Percentiles rank a stretch among this genome's conserved stretches.
phyloP scores from a whole-genome alignment of 30 jellyfish, hydroid and myxozoan genomes.

The Aurelia aurita complex sp. Pacific region DNA sequence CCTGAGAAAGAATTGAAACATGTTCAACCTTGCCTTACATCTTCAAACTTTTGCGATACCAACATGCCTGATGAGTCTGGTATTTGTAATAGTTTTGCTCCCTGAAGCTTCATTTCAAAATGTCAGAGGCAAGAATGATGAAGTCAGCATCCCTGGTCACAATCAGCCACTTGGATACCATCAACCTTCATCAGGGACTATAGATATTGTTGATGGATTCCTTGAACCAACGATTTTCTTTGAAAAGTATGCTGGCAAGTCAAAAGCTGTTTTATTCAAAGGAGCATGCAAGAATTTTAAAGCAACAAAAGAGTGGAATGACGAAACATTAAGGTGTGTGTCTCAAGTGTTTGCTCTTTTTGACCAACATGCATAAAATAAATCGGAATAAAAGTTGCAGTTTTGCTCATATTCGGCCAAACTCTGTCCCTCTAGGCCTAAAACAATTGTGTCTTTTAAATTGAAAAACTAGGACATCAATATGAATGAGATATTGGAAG shows the following conservation, averaged over 20 bases:
- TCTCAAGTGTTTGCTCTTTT: too few relatives aligned
- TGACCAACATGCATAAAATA: too few relatives aligned
- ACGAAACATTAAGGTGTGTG: conserved; percentile 35
- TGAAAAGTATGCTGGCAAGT: conserved; percentile 32
- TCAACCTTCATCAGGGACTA: conserved; percentile 28
- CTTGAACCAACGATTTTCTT: conserved; percentile 20
- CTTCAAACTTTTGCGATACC: too few relatives aligned
- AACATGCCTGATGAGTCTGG: too few relatives aligned
- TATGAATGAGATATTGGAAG: too few relatives aligned
- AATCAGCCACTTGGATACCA: conserved; percentile 44
- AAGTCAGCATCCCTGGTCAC: conserved; percentile 18
- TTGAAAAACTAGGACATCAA: too few relatives aligned
- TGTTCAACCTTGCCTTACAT: too few relatives aligned
- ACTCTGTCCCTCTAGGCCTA: too few relatives aligned
- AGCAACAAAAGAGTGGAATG: conserved; percentile 48
- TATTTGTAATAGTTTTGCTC: background rate
- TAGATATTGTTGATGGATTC: conserved; percentile 14
- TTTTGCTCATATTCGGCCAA: too few relatives aligned
- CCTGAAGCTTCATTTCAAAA: background rate
- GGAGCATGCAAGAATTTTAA: conserved; percentile 45
- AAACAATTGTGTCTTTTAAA: too few relatives aligned
- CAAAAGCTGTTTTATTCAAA: conserved; percentile 54
- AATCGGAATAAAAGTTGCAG: too few relatives aligned
- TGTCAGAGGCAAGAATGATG: background rate
- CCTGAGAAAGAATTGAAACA: too few relatives aligned